These are phyloP conservation scores for Cisticola juncidis DNA, from an alignment of 2,113 vertebrate species.

Conservation along the genomic window DNA sequence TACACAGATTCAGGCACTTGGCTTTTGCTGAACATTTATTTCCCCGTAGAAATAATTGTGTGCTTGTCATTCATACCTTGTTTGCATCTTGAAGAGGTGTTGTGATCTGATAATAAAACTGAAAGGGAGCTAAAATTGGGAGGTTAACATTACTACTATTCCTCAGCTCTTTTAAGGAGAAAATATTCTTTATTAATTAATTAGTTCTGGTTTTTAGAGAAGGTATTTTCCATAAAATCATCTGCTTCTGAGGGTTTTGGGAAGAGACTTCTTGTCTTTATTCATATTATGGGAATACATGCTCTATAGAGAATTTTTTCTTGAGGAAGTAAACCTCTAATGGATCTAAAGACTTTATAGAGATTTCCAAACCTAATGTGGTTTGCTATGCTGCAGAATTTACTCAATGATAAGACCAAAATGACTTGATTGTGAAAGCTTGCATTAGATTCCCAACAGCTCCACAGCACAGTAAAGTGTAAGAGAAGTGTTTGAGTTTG, in stretches of 20 bases:
- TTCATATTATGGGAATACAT: not conserved
- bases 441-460: not conserved
- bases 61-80: not conserved
- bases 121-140: not conserved
- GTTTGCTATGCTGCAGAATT: not conserved
- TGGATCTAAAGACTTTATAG: not conserved
- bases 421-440: not conserved
- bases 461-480: not conserved
- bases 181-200: not conserved
- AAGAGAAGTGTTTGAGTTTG: not conserved
- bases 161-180: not conserved
- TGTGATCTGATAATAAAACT: not conserved
- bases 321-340: not conserved
- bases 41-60: not conserved
- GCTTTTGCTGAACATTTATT: not conserved
- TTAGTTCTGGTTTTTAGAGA: not conserved
- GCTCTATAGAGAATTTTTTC: not conserved
- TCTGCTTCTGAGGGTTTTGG: not conserved
- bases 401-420: not conserved
- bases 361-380: not conserved
- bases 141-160: not conserved
- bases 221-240: not conserved
- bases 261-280: not conserved
- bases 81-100: not conserved
- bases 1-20: not conserved